Percentiles rank a stretch among this genome's conserved stretches.
Evolutionary conservation across 2,113 vertebrate species (phyloP).

Genomic region (Daphoenositta chrysoptera): DNA sequence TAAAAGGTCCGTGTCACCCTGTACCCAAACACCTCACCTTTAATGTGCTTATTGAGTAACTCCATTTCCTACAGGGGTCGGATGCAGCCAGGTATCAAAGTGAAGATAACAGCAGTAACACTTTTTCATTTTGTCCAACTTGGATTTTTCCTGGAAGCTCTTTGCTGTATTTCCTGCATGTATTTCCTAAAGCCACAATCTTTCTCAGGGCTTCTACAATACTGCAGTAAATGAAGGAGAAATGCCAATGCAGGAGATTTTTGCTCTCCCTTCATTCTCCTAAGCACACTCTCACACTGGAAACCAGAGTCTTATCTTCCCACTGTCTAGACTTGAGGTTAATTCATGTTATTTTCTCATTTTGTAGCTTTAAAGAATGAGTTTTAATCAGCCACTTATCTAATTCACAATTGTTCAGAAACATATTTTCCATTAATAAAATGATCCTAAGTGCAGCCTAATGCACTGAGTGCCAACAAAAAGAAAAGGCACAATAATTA

Average conservation of each 20-base stretch:
- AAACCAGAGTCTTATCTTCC: not conserved
- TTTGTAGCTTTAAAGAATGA: not conserved
- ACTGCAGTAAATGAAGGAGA: not conserved
- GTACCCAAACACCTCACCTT: not conserved
- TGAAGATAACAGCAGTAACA: accelerated
- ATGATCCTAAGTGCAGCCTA: not conserved
- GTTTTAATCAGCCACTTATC: conserved; percentile 35
- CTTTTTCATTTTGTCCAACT: not conserved
- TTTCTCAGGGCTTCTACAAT: not conserved
- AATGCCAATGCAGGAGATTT: not conserved
- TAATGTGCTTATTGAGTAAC: not conserved
- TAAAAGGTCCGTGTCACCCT: no score
- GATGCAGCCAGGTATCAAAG: no score
- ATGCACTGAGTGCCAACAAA: not conserved
- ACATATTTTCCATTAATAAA: conserved; percentile 51
- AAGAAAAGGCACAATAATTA: conserved; percentile 28
- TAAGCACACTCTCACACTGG: not conserved
- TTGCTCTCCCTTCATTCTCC: not conserved
- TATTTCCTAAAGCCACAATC: not conserved
- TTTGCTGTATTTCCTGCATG: not conserved
- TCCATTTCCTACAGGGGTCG: not conserved
- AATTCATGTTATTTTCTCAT: conserved; percentile 13
- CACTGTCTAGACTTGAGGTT: not conserved
- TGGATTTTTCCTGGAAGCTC: not conserved
- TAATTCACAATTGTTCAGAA: conserved; percentile 32